Base-by-base conservation (phyloP, 64 coral and sea anemone genomes). In the Cladopsammia gracilis region DNA sequence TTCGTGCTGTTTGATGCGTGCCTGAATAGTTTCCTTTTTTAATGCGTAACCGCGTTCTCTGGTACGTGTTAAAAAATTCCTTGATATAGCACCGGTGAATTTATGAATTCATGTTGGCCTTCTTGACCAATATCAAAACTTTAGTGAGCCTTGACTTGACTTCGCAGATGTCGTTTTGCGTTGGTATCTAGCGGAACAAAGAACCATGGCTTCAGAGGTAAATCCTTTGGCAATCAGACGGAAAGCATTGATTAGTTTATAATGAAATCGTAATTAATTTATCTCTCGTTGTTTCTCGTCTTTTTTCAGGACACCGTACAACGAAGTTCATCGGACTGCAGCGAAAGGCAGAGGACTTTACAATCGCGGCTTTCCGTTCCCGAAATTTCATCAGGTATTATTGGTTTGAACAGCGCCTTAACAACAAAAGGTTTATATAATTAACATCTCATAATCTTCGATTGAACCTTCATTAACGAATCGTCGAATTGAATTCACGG, bases 251-350 rank as follows among this genome's bases (percentile, higher is more conserved):
- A 62, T 66, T 19, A 62, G 45, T 69, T 79, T 68, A 9, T 46
- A 65, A 65, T 77, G 60, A 12, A 58, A 49, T 20, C 3, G 13
- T 26, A 12, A 54, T 79, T 62, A 10, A 82, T 82, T 54, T 19
- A 18, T 69, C 25, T 91, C 77, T 58, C 18, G 15, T 60, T 54
- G 25, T 49, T 71, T 58, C 45, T 48, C 9, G 22, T 80, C 48
- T 90, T n/a, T 8, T 42, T 58, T 50, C 52, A 72, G 43, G 83
- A 93, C 14, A 44, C 15, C 5, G 82, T 93, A 15, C 91, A 93
- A 45, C 72, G 91, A 49, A 93, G 91, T 48, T 93, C 91, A 0
- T 93, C 91, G 4, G 91, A 93, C 46, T 93, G 91, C 26, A 93
- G 81, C 11, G 91, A 93, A 44, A 86, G 79, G 62, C 65, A 85